Evolutionary conservation across 2,888 invertebrate genomes (phyloP).

Genomic region (Xestia c-nigrum): DNA sequence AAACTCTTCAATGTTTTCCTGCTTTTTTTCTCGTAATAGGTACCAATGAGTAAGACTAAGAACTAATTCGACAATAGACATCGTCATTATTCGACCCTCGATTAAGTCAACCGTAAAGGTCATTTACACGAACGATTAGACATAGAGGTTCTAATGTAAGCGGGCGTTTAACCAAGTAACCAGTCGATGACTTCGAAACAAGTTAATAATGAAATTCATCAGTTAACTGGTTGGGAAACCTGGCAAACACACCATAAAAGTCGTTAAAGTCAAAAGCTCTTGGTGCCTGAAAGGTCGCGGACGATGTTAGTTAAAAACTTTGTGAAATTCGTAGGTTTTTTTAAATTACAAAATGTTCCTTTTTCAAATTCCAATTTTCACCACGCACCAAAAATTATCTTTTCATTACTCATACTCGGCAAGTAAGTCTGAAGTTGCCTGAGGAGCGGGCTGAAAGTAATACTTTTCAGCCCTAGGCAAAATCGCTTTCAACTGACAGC

Average conservation of each 20-base stretch:
- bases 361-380: no score
- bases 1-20: conserved; percentile 19
- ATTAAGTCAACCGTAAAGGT: conserved; percentile 73
- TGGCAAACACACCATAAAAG: not conserved
- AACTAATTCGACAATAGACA: conserved; percentile 60
- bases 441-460: no score
- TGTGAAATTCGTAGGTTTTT: no score
- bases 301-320: no score
- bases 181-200: conserved; percentile 13
- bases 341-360: no score
- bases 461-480: no score
- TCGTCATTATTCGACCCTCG: conserved; percentile 66
- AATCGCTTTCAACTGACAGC: no score
- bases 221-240: not conserved
- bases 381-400: no score
- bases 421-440: no score
- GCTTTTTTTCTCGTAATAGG: conserved; percentile 8
- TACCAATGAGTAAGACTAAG: conserved; percentile 28
- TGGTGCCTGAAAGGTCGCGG: no score
- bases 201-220: not conserved
- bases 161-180: conserved; percentile 14
- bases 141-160: conserved; percentile 60
- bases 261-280: not conserved
- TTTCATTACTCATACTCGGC: no score
- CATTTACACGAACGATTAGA: conserved; percentile 78